Percentiles rank a stretch among this genome's conserved stretches.
phyloP scores from a whole-genome alignment of 2,113 vertebrate genomes.

The Kobus ellipsiprymnus region DNA sequence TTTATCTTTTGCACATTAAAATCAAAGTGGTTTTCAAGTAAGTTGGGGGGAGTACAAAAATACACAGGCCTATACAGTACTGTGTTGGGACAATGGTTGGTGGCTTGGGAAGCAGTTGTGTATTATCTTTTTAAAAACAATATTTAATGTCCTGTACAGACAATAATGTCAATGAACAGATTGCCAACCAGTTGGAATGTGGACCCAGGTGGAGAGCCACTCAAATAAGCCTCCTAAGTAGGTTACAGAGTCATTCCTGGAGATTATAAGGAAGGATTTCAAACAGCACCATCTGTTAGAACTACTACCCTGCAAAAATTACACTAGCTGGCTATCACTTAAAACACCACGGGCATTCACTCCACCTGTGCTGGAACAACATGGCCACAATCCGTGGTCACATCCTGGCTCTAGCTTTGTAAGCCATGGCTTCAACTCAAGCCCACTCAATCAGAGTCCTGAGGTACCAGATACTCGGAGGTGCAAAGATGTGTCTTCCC shows the following conservation, averaged over 20 bases:
- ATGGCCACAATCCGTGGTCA: not conserved
- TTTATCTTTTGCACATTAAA: not conserved
- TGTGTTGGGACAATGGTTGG: accelerated
- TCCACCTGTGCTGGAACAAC: not conserved
- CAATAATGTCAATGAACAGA: not conserved
- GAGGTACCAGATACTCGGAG: not conserved
- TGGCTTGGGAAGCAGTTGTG: not conserved
- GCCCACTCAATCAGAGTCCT: not conserved
- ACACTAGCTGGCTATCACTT: conserved; percentile 4
- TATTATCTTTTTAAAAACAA: not conserved
- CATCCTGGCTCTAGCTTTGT: not conserved
- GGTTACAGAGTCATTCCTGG: conserved; percentile 25
- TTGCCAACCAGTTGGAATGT: not conserved
- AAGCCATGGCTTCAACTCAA: not conserved
- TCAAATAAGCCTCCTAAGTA: not conserved
- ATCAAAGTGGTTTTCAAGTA: not conserved
- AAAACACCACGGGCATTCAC: not conserved
- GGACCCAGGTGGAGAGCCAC: not conserved
- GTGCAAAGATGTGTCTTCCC: not conserved
- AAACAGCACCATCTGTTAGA: conserved; percentile 41
- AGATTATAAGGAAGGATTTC: not conserved
- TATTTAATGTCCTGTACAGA: not conserved
- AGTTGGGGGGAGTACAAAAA: not conserved
- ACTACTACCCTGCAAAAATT: not conserved
- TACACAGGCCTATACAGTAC: not conserved